These are phyloP conservation scores for Oncorhynchus nerka DNA, from an alignment of 2,113 vertebrate species.

Conservation along the genomic window DNA sequence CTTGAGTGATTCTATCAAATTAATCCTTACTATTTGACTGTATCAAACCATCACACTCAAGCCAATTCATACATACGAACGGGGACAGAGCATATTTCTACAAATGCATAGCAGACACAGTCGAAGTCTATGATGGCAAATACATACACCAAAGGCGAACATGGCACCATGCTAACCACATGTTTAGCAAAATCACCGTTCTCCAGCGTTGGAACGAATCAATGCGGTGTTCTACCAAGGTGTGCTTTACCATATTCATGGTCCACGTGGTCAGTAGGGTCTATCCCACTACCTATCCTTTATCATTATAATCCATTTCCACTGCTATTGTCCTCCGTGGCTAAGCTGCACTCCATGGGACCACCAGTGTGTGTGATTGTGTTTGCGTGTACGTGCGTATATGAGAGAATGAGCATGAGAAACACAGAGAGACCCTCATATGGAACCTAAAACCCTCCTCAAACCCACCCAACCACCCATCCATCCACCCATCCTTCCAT, in stretches of 20 bases:
- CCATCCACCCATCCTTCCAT: not conserved
- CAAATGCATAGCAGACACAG: constrained; percentile 18
- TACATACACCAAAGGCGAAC: not conserved
- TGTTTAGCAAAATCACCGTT: constrained; percentile 20
- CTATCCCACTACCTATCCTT: constrained; percentile 50
- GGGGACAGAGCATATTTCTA: constrained; percentile 43
- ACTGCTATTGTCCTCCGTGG: constrained; percentile 64
- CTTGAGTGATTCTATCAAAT: constrained; percentile 60
- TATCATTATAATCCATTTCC: constrained; percentile 72
- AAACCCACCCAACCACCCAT: not conserved
- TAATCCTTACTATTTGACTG: constrained; percentile 60
- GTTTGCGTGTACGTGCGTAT: not conserved
- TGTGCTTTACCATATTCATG: constrained; percentile 42
- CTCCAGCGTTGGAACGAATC: constrained; percentile 42
- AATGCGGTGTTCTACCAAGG: constrained; percentile 34
- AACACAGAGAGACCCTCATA: constrained; percentile 32
- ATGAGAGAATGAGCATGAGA: constrained; percentile 6
- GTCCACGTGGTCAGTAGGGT: constrained; percentile 36
- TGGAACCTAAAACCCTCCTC: constrained; percentile 21
- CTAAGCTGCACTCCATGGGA: constrained; percentile 55
- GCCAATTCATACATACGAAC: constrained; percentile 43
- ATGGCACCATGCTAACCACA: not conserved
- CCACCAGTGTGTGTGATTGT: constrained; percentile 29
- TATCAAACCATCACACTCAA: constrained; percentile 63
- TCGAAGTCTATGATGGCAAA: constrained; percentile 24